Evolutionary conservation across 1,140 invertebrate species (phyloP).

Genomic region (Sarcophaga peregrina): DNA sequence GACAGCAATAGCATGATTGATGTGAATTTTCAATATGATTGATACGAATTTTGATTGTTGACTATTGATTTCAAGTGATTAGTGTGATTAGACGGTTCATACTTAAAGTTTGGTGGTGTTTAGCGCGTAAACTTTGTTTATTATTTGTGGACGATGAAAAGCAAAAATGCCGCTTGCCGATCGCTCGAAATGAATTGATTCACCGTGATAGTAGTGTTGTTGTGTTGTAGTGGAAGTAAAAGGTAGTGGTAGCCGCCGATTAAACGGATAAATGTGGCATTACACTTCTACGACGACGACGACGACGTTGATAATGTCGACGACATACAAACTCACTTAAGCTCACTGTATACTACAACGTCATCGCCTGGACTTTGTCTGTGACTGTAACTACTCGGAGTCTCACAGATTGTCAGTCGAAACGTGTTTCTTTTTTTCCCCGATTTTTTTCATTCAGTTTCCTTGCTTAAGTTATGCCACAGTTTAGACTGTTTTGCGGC

Average conservation of each 20-base stretch:
- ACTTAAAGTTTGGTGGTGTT: too few relatives aligned
- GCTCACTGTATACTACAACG: not conserved
- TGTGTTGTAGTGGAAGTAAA: not conserved
- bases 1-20: too few relatives aligned
- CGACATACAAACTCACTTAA: slow-evolving; percentile 21
- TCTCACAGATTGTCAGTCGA: not conserved
- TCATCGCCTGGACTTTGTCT: not conserved
- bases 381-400: not conserved
- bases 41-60: too few relatives aligned
- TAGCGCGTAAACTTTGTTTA: not conserved
- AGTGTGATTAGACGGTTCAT: too few relatives aligned
- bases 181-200: not conserved
- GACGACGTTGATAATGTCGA: slow-evolving; percentile 1
- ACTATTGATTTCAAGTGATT: too few relatives aligned
- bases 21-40: too few relatives aligned
- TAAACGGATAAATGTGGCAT: slow-evolving; percentile 24
- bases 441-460: not conserved
- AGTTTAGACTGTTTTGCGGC: not conserved
- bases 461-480: not conserved
- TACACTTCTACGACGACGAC: not conserved
- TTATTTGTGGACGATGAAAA: not conserved
- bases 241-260: not conserved
- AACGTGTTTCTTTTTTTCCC: not conserved
- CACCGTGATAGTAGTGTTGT: not conserved
- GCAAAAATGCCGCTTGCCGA: not conserved